Base-by-base conservation (phyloP, 2,797 vertebrate species). In the Parotocinclus haroldoi region DNA sequence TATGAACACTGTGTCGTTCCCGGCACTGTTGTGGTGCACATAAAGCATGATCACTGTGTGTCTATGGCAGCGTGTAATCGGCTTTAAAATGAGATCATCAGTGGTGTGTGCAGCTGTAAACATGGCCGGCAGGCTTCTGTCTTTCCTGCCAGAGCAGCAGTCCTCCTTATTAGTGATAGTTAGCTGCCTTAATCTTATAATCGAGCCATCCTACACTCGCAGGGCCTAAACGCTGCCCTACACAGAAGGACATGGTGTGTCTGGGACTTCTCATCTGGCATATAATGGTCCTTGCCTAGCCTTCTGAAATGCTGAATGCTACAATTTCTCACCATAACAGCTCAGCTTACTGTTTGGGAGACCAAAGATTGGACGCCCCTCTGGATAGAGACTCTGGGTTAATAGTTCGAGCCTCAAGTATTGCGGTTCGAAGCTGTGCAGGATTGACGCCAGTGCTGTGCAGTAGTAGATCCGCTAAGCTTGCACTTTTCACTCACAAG, bases 11-110 rank as follows among this genome's bases (percentile, higher is more conserved):
- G 37, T 61, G 50, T 87, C 85, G 85, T 38, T 12, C 73, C 14
- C 52, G 27, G 78, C 76, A 78, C 50, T 76, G n/a, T 50, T 79
- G 72, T 78, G 80, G 71, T 42, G 62, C 73, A 65, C 77, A 69
- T 78, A 81, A 84, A 83, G 81, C 50, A 65, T 69, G 27, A 7
- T n/a, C 80, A 81, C 78, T 79, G 79, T 82, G 81, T 82, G 82
- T 78, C 87, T 84, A 77, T 75, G 82, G 80, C 79, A 84, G 85
- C 82, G 81, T 83, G 81, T 86, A 89, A 90, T 85, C 86, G 83
- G 76, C 80, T 83, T 78, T 88, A 86, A 88, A 83, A 76, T 69
- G 77, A 80, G 76, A 86, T 85, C 80, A 89, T 87, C 83, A 79
- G 48, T 51, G 66, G 77, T 76, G 77, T 78, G 81, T 75, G 79